phyloP scores from a whole-genome alignment of 2,113 vertebrate species.

The Cranoglanis bouderius region DNA sequence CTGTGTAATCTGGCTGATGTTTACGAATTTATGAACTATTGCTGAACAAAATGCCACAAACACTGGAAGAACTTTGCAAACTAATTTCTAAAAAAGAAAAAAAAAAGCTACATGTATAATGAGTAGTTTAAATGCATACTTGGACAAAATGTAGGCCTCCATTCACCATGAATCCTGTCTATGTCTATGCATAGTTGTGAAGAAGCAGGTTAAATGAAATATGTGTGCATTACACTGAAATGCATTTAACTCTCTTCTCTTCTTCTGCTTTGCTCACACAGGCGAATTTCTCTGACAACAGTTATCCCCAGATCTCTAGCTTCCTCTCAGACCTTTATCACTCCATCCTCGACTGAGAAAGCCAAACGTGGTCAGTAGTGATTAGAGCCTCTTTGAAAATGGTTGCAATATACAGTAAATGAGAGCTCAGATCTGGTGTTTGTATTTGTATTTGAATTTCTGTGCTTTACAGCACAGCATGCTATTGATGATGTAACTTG shows the following conservation, averaged over 20 bases:
- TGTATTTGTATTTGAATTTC: not conserved
- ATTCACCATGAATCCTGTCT: not conserved
- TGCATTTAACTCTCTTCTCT: not conserved
- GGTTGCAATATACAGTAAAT: not conserved
- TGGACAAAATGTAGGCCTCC: not conserved
- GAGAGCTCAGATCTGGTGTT: not conserved
- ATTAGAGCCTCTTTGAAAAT: not conserved
- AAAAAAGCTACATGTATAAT: not conserved
- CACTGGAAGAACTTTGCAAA: not conserved
- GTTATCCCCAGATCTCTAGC: conserved; percentile 67
- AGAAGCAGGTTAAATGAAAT: conserved; percentile 25
- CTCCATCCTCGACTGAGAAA: conserved; percentile 72
- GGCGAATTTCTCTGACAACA: conserved; percentile 85
- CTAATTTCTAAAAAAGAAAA: not conserved
- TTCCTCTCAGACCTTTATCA: conserved; percentile 44
- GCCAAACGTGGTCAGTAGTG: conserved; percentile 76
- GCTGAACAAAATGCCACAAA: not conserved
- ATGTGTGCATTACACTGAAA: not conserved
- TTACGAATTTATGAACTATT: too few species aligned
- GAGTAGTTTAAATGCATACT: not conserved
- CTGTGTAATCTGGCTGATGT: too few species aligned
- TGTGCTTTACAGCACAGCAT: not conserved
- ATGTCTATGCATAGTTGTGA: not conserved
- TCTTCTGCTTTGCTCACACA: conserved; percentile 68
- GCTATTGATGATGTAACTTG: not conserved